Conservation (phyloP, 2,888 invertebrate species). For the Caenorhabditis sp. region DNA sequence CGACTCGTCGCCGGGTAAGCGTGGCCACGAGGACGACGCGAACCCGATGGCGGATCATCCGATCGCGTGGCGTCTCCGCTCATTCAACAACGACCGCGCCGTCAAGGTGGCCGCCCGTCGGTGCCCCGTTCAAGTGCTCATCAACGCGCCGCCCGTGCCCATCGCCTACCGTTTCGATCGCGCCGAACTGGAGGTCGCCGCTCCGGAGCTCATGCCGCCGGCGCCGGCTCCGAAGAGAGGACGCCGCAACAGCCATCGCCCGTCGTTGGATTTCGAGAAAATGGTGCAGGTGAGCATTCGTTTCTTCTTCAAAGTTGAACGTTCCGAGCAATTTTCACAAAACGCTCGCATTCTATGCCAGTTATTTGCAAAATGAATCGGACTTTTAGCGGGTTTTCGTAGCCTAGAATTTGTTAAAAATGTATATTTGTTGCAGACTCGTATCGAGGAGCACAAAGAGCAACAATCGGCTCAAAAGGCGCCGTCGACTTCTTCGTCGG, state of each 20-base stretch:
- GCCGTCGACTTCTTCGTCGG: not conserved
- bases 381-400: not conserved
- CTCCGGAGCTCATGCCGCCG: conserved; percentile 29
- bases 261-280: conserved; percentile 66
- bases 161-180: conserved; percentile 31
- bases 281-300: conserved; percentile 55
- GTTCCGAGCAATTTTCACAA: too few relatives aligned
- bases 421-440: conserved; percentile 21
- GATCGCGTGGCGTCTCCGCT: conserved; percentile 56
- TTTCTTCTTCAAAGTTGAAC: not conserved
- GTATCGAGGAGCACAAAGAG: conserved; percentile 49
- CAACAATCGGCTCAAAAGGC: too few relatives aligned
- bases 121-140: conserved; percentile 43
- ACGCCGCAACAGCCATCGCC: conserved; percentile 56
- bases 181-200: conserved; percentile 18
- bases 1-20: conserved; percentile 35
- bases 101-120: conserved; percentile 56
- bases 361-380: too few relatives aligned
- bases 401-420: not conserved
- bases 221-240: conserved; percentile 51
- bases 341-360: too few relatives aligned
- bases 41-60: conserved; percentile 52
- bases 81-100: conserved; percentile 46
- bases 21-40: conserved; percentile 35
- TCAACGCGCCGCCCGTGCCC: conserved; percentile 45